Conservation (phyloP, 37 sponge, comb jelly and placozoan species). For the Eunapius fragilis region DNA sequence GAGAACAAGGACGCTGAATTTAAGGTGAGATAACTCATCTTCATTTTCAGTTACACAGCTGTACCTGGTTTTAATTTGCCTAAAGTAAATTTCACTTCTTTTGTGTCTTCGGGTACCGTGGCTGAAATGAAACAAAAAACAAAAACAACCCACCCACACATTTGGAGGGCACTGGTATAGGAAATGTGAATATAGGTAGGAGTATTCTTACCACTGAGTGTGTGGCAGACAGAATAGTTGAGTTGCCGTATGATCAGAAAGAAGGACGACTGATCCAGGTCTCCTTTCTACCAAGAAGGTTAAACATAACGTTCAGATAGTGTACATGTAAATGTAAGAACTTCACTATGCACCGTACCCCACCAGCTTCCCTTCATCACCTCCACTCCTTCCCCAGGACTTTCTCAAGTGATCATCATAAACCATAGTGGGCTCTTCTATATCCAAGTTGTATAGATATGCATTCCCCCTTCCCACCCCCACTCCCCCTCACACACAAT, state of each 20-base stretch:
- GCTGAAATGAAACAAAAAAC: not conserved
- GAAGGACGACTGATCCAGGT: not conserved
- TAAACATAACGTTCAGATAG: too few relatives aligned
- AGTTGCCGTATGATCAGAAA: not conserved
- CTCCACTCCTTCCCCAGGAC: too few relatives aligned
- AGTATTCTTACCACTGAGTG: not conserved
- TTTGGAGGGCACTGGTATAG: too few relatives aligned
- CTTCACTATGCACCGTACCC: not conserved
- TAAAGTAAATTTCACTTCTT: not conserved
- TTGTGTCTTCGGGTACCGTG: not conserved
- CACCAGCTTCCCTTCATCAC: not conserved
- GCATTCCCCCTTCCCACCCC: too few relatives aligned
- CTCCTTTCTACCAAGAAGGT: not conserved
- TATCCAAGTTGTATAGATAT: too few relatives aligned
- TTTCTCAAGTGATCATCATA: too few relatives aligned
- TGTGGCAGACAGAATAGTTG: not conserved
- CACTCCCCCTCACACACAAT: not conserved
- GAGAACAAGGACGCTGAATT: not conserved
- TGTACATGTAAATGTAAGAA: too few relatives aligned
- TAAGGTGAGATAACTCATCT: not conserved
- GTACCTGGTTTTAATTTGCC: not conserved
- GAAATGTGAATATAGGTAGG: too few relatives aligned
- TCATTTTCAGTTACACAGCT: not conserved
- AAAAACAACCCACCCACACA: too few relatives aligned
- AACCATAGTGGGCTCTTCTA: too few relatives aligned